Conservation (phyloP, 2,797 vertebrate species). For the Microctenopoma stevenorrisi region DNA sequence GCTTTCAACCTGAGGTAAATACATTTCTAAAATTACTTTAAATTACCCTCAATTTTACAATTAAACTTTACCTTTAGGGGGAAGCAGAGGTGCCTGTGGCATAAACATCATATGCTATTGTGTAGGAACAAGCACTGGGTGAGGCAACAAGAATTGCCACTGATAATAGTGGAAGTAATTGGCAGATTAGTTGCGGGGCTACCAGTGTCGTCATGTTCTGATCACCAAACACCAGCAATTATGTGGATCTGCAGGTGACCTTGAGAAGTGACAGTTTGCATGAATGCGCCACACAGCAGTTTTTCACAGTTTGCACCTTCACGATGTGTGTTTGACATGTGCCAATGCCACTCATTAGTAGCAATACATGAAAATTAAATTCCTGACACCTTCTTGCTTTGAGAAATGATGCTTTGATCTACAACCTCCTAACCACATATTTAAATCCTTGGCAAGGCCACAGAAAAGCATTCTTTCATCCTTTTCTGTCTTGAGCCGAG, state of each 20-base stretch:
- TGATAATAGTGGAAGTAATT: neutral
- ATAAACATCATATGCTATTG: neutral
- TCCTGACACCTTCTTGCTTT: conserved; percentile 33
- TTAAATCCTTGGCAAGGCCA: conserved; percentile 53
- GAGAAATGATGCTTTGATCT: conserved; percentile 36
- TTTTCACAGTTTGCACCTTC: conserved; percentile 1
- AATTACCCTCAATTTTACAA: neutral
- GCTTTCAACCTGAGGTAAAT: neutral
- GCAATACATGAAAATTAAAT: conserved; percentile 15
- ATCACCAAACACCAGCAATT: neutral
- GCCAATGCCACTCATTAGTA: conserved; percentile 24
- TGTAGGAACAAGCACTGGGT: neutral
- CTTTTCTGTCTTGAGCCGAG: conserved; percentile 61
- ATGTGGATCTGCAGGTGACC: neutral
- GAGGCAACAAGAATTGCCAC: neutral
- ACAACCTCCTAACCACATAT: conserved; percentile 38
- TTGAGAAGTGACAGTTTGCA: neutral
- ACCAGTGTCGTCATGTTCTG: neutral
- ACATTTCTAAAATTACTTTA: neutral
- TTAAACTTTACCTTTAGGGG: neutral
- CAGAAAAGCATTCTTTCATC: conserved; percentile 54
- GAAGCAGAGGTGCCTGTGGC: neutral
- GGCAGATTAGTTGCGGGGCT: neutral
- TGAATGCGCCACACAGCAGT: neutral
- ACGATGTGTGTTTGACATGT: conserved; percentile 27